Evolutionary conservation across 2,113 vertebrate genomes (phyloP).

Genomic region (Dipodomys spectabilis): DNA sequence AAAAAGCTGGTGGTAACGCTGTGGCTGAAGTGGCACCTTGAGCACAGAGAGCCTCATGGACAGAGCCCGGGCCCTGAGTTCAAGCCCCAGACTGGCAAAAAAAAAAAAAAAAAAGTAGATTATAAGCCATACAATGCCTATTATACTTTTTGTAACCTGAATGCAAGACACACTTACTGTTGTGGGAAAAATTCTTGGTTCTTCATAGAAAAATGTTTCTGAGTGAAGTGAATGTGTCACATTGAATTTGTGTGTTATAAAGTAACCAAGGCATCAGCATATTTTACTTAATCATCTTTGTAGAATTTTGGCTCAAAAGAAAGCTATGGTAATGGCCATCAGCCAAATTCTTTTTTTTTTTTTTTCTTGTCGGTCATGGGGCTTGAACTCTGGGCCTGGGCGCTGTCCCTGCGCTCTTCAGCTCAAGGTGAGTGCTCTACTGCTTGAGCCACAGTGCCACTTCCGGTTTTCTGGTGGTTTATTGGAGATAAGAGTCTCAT

Average conservation of each 20-base stretch:
- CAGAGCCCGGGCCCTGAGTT: too few relatives aligned
- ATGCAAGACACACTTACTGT: slow-evolving; percentile 72
- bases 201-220: slow-evolving; percentile 54
- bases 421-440: too few relatives aligned
- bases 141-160: slow-evolving; percentile 59
- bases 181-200: slow-evolving; percentile 67
- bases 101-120: slow-evolving; percentile 7
- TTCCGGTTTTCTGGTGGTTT: too few relatives aligned
- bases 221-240: slow-evolving; percentile 62
- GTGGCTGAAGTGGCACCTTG: too few relatives aligned
- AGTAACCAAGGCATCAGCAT: slow-evolving; percentile 7
- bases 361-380: too few relatives aligned
- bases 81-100: too few relatives aligned
- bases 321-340: slow-evolving; percentile 10
- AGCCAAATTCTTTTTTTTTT: background rate
- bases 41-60: too few relatives aligned
- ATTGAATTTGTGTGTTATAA: slow-evolving; percentile 42
- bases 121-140: background rate
- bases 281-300: slow-evolving; percentile 61
- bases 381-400: too few relatives aligned
- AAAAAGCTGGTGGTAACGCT: too few relatives aligned
- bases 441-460: too few relatives aligned
- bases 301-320: slow-evolving; percentile 43
- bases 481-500: too few relatives aligned
- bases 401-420: too few relatives aligned